phyloP scores from a whole-genome alignment of 2,797 vertebrate genomes.

The Argentina silus region DNA sequence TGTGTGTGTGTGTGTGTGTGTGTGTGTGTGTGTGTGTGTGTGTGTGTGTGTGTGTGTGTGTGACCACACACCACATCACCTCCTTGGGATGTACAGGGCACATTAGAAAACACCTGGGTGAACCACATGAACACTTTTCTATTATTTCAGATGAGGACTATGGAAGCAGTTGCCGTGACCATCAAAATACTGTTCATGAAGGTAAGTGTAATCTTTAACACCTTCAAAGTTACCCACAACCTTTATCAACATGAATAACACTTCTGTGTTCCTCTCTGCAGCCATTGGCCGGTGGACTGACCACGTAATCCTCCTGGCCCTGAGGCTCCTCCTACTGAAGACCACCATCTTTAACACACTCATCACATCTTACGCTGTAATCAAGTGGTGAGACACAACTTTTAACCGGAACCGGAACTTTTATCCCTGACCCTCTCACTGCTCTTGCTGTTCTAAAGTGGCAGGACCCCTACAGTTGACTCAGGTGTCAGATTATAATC shows the following conservation, averaged over 20 bases:
- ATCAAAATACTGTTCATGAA: constrained; percentile 22
- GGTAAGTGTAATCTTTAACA: constrained; percentile 45
- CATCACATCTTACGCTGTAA: constrained; percentile 68
- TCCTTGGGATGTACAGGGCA: too few species aligned
- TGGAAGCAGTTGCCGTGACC: constrained; percentile 32
- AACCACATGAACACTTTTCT: constrained; percentile 5
- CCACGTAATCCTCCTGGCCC: constrained; percentile 54
- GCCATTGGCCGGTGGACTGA: constrained; percentile 62
- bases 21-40: constrained; percentile 5
- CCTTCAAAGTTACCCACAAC: too few species aligned
- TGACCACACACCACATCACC: too few species aligned
- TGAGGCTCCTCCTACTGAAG: constrained; percentile 77
- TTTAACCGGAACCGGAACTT: neutral
- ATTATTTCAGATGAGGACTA: constrained; percentile 43
- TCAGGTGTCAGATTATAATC: neutral
- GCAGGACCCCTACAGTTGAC: neutral
- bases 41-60: neutral
- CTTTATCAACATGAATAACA: neutral
- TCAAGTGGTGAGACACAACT: constrained; percentile 71
- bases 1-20: constrained; percentile 10
- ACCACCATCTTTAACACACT: constrained; percentile 71
- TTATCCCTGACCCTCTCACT: neutral
- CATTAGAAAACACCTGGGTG: neutral
- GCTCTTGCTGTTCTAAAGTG: neutral
- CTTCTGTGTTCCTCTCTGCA: constrained; percentile 32